Base-by-base conservation (phyloP, 2,797 vertebrate species). In the Thalassophryne amazonica region DNA sequence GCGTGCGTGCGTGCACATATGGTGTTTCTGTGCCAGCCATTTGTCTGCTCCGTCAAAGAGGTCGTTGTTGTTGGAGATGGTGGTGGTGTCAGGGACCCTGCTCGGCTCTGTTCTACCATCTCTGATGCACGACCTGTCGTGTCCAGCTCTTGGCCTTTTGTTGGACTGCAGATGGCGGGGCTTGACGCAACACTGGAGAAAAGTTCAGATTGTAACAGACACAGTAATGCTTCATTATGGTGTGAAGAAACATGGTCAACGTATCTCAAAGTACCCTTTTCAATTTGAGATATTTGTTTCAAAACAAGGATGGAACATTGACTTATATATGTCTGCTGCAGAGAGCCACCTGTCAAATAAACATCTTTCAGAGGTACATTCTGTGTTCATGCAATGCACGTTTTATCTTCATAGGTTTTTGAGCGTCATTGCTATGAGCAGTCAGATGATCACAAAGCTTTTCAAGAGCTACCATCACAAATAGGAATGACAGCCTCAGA, bases 11-110 rank as follows among this genome's bases (percentile, higher is more conserved):
- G 56, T 53, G 66, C 77, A 68, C 65, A 60, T 80, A 76, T 80
- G 81, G 69, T 41, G 52, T 33, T 60, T 76, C 62, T 14, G 74
- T 81, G 74, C 69, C 64, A 72, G 66, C 60, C 70, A 43, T 84
- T 86, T 83, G 81, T 86, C 69, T 63, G 55, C 21, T 12, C 69
- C 49, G 48, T 86, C 76, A 88, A 88, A 87, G 65, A 57, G 47
- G 55, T 62, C 18, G 17, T 86, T 88, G 84, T 86, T 60, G 62
- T 23, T 31, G 48, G 21, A 42, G 24, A 34, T 11, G 58, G 23
- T 47, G 78, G 60, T 72, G 77, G 78, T 80, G 75, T 74, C 76
- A 68, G 70, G 47, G 74, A 70, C 55, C 52, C 65, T 38, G 73
- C 63, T 41, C 45, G 60, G 72, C 55, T 23, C 71, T 69, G 62